Percentiles rank a stretch among this genome's conserved stretches.
These are phyloP conservation scores for Eulacestoma nigropectus DNA, from an alignment of 2,113 vertebrate species.

Conservation along the genomic window DNA sequence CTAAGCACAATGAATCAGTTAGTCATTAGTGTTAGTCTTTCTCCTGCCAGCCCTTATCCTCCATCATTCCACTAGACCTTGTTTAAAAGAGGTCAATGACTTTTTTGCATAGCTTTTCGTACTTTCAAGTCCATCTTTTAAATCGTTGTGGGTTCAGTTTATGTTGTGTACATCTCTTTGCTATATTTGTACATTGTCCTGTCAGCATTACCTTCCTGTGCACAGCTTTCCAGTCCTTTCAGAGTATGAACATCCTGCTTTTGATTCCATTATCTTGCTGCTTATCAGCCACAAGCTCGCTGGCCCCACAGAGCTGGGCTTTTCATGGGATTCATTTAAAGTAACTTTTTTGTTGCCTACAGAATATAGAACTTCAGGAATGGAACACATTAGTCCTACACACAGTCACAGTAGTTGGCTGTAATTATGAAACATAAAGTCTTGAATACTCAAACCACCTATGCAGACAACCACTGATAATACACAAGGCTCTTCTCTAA, in stretches of 20 bases:
- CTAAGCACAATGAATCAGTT: background rate
- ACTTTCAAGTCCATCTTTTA: background rate
- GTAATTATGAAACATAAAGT: background rate
- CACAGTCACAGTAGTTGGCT: background rate
- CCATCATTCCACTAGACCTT: rapidly evolving
- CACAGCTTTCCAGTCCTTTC: background rate
- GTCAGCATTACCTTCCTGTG: background rate
- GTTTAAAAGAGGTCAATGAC: background rate
- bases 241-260: background rate
- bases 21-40: background rate
- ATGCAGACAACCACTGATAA: background rate
- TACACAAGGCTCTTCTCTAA: background rate
- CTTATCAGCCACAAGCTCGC: background rate
- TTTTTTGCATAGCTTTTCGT: background rate
- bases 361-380: background rate
- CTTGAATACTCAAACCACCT: background rate
- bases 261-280: background rate
- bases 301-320: background rate
- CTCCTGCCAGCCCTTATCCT: background rate
- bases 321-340: background rate
- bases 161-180: background rate
- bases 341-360: background rate
- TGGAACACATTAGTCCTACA: background rate
- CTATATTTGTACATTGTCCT: background rate
- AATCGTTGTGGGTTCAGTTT: background rate